Percentiles rank a stretch among this genome's conserved stretches.
Conservation (phyloP, 23 tunicate genomes). For the Halocynthia roretzi region DNA sequence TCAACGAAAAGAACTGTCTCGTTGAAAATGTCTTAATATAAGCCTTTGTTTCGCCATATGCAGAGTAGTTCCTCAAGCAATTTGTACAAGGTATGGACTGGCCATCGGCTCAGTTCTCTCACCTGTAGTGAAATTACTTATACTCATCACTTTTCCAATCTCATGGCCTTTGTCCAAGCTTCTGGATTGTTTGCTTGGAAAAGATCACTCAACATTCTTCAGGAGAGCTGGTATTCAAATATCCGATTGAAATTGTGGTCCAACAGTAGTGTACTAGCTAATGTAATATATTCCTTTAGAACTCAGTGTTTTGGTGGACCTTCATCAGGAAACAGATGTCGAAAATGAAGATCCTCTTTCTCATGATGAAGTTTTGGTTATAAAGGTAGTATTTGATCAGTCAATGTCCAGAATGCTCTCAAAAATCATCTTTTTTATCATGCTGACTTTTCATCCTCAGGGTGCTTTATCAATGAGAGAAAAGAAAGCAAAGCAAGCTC, state of each 20-base stretch:
- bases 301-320: conserved; percentile 63
- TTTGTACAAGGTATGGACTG: conserved; percentile 89
- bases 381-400: conserved; percentile 9
- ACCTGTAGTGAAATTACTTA: conserved; percentile 67
- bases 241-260: too few species aligned
- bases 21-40: too few species aligned
- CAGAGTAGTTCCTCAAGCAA: conserved; percentile 84
- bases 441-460: background rate
- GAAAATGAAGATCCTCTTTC: conserved; percentile 92
- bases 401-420: too few species aligned
- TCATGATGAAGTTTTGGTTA: conserved; percentile 73
- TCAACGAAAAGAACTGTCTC: too few species aligned
- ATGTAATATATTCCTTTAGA: conserved; percentile 5
- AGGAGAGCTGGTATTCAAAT: conserved; percentile 37
- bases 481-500: conserved; percentile 45
- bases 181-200: conserved; percentile 80
- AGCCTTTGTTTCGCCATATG: too few species aligned
- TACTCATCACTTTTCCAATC: conserved; percentile 64
- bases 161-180: conserved; percentile 90
- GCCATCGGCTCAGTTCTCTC: conserved; percentile 87
- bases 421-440: too few species aligned
- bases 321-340: conserved; percentile 44
- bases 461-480: conserved; percentile 93
- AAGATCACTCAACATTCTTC: conserved; percentile 76
- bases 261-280: too few species aligned